Evolutionary conservation across 2,113 vertebrate genomes (phyloP).

Genomic region (Etheostoma cragini): DNA sequence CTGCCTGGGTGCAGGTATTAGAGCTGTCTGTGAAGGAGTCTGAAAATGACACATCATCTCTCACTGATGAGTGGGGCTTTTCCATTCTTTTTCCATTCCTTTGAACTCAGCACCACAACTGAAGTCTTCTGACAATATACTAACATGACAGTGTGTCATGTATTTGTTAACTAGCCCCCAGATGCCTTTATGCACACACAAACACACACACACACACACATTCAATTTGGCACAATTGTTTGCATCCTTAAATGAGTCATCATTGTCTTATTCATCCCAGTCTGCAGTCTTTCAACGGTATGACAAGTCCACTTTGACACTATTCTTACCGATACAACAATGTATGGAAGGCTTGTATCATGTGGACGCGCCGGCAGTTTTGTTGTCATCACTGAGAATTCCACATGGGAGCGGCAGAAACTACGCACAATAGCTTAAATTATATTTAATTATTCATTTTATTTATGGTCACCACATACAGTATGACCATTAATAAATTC

Average conservation of each 20-base stretch:
- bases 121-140: constrained; percentile 68
- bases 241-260: constrained; percentile 48
- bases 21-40: constrained; percentile 60
- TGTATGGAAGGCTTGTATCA: not conserved
- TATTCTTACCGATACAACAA: constrained; percentile 12
- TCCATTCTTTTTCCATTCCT: constrained; percentile 71
- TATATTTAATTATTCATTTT: too few species aligned
- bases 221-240: constrained; percentile 50
- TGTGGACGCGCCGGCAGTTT: too few species aligned
- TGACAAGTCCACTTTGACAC: constrained; percentile 29
- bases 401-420: too few species aligned
- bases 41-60: constrained; percentile 72
- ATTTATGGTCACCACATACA: too few species aligned
- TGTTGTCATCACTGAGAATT: too few species aligned
- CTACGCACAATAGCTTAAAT: too few species aligned
- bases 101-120: constrained; percentile 64
- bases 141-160: constrained; percentile 60
- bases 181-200: constrained; percentile 22
- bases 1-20: constrained; percentile 56
- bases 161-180: constrained; percentile 62
- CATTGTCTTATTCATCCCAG: constrained; percentile 57
- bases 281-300: constrained; percentile 16
- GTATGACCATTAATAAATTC: too few species aligned
- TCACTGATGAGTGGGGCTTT: constrained; percentile 58
- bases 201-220: constrained; percentile 1